phyloP scores from a whole-genome alignment of 1,140 invertebrate genomes.

The Atta texana region DNA sequence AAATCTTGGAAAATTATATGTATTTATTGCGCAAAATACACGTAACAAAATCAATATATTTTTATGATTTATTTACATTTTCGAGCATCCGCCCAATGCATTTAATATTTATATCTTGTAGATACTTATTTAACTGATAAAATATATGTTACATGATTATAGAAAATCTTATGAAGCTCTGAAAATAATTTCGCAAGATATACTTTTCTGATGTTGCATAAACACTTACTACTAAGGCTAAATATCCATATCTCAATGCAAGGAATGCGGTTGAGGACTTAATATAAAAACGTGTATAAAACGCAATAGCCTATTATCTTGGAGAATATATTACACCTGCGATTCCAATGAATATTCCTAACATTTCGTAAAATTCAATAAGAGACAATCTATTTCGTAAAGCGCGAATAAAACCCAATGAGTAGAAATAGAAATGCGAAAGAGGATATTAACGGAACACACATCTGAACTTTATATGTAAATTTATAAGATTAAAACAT shows the following conservation, averaged over 20 bases:
- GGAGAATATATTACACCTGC: background rate
- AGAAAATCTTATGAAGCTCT: background rate
- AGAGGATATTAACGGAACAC: background rate
- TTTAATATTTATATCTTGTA: background rate
- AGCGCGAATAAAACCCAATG: background rate
- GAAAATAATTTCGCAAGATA: background rate
- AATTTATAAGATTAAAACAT: conserved; percentile 12
- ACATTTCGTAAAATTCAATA: conserved; percentile 4
- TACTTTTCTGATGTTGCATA: background rate
- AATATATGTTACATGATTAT: background rate
- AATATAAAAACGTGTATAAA: conserved; percentile 34
- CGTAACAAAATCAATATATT: background rate
- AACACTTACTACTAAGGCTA: background rate
- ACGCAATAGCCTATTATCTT: conserved; percentile 10
- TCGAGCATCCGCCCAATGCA: background rate
- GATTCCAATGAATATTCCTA: conserved; percentile 4
- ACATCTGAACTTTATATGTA: background rate
- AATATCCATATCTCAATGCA: conserved; percentile 4
- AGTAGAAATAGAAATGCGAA: conserved; percentile 15
- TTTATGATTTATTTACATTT: conserved; percentile 3
- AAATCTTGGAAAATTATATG: background rate
- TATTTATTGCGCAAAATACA: background rate
- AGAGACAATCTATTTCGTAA: conserved; percentile 16
- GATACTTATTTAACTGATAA: background rate
- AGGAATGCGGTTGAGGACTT: conserved; percentile 16